phyloP scores from a whole-genome alignment of 2,113 vertebrate genomes.

The Pipa parva region DNA sequence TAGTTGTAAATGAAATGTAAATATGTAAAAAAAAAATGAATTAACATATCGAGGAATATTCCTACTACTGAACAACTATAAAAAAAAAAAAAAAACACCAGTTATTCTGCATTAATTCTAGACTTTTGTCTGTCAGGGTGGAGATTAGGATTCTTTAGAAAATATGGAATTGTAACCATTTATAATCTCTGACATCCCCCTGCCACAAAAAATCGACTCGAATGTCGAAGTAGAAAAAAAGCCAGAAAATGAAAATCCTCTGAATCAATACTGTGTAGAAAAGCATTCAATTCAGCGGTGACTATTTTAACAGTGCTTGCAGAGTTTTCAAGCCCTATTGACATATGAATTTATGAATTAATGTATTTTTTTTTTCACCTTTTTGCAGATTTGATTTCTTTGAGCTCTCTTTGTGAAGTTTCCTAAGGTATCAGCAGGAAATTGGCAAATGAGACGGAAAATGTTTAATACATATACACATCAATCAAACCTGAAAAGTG shows the following conservation, averaged over 20 bases:
- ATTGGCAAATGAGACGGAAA: conserved; percentile 51
- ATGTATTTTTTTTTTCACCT: conserved; percentile 21
- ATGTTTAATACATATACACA: conserved; percentile 54
- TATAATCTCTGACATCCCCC: no score
- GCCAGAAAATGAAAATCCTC: conserved; percentile 4
- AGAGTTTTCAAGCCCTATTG: not conserved
- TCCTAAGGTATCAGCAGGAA: conserved; percentile 50
- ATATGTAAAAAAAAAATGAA: no score
- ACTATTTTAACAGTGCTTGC: not conserved
- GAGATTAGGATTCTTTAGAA: not conserved
- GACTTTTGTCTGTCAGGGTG: not conserved
- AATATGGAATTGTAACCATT: not conserved
- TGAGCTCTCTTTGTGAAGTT: conserved; percentile 34
- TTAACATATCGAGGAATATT: no score
- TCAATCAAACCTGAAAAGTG: conserved; percentile 42
- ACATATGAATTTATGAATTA: conserved; percentile 22
- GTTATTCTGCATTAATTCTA: not conserved
- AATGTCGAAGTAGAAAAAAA: no score
- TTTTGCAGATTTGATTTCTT: not conserved
- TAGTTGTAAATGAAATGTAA: no score
- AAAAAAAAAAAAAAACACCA: no score
- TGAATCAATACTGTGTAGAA: not conserved
- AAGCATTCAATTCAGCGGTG: conserved; percentile 4
- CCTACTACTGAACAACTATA: no score
- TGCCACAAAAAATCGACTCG: no score